Evolutionary conservation across 2,113 vertebrate genomes (phyloP), one percentile per base, ranked within the genome.

Genomic region (Boleophthalmus pectinirostris): DNA sequence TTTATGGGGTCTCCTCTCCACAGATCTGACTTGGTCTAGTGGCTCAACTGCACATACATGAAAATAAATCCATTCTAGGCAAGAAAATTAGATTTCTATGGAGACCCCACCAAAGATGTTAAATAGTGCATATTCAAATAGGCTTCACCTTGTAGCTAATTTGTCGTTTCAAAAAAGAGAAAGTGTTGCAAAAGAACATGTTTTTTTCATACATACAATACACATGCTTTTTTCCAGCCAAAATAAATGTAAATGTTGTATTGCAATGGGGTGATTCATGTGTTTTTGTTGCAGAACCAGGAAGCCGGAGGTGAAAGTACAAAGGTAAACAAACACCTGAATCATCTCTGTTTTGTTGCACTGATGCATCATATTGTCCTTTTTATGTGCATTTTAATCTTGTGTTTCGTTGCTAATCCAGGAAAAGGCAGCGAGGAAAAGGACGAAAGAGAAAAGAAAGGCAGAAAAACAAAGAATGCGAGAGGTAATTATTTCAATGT

Each of bases 361-460:
- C 25, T 10, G 16, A 33, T 61, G 58, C 58, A 61, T 33, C 29
- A 33, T 15, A 33, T 33, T 60, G 21, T 2, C 29, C 29, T 29
- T 33, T 8, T 61, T 18, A 9, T 18, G 33, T 61, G 58, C 33
- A 16, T 16, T 66, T 53, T 43, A 43, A 43, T 43, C 38, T 43
- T 10, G 3, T 53, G 61, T 64, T 71, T 5, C 24, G 9, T 3
- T 63, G 79, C n/a, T 64, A 13, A 43, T 43, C 3, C 51, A 94
- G 93, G 74, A 86, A 75, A 85, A 91, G 85, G 24, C 88, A 81
- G 83, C 87, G 78, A 89, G 91, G 87, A 73, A 86, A 82, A 87
- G 93, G 92, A 46, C 91, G 77, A 74, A 94, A 88, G 80, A 92
- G 90, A 68, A 94, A 94, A 79, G 91, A 93, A 53, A 89, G 75